Percentiles rank a stretch among this genome's conserved stretches.
These are phyloP conservation scores for Scomber japonicus DNA, from an alignment of 2,113 vertebrate genomes.

Conservation along the genomic window DNA sequence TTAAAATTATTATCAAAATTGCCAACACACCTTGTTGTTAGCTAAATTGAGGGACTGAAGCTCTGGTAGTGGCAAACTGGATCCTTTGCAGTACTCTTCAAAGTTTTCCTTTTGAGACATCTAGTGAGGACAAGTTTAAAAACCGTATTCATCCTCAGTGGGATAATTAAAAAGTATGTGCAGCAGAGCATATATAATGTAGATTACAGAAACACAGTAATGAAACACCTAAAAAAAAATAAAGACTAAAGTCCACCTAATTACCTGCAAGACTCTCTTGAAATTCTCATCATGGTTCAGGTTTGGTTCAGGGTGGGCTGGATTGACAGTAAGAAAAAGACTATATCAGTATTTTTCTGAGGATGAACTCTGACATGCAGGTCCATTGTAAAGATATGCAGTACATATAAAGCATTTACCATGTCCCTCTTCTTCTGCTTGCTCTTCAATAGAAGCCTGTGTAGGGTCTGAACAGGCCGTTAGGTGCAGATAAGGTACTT, in stretches of 20 bases:
- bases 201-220: neutral
- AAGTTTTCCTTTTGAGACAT: conserved; percentile 5
- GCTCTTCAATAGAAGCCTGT: conserved; percentile 15
- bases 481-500: conserved; percentile 85
- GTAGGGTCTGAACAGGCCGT: conserved; percentile 26
- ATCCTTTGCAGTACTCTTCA: conserved; percentile 30
- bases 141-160: too few relatives aligned
- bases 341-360: neutral
- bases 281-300: neutral
- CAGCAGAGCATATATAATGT: neutral
- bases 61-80: conserved; percentile 84
- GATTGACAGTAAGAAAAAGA: neutral
- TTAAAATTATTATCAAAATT: neutral
- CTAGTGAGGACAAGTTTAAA: neutral
- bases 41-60: conserved; percentile 88
- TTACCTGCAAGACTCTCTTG: conserved; percentile 47
- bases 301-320: conserved; percentile 31
- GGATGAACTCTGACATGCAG: neutral
- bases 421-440: conserved; percentile 2
- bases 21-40: conserved; percentile 86
- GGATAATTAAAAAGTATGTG: too few relatives aligned
- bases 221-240: neutral
- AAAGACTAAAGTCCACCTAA: neutral
- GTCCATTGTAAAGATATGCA: neutral
- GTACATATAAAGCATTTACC: conserved; percentile 39